These are phyloP conservation scores for Eubucco bourcierii DNA, from an alignment of 2,113 vertebrate genomes.

Conservation along the genomic window DNA sequence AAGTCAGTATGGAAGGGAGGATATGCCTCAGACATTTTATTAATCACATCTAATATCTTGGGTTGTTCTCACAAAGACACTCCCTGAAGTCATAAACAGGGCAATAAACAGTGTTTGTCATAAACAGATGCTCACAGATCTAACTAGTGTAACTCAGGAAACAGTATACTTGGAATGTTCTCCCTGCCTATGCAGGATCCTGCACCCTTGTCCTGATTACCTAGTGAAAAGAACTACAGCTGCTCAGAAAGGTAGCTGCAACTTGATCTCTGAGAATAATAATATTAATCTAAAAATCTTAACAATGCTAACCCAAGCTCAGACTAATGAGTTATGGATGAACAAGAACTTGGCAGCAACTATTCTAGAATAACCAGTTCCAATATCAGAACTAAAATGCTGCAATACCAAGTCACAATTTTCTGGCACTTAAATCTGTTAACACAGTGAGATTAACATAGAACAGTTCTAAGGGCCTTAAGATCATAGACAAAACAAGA, in stretches of 20 bases:
- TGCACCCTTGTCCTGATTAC: neutral
- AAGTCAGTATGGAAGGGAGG: neutral
- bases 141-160: neutral
- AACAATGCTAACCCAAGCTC: neutral
- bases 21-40: neutral
- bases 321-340: neutral
- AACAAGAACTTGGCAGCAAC: neutral
- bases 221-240: neutral
- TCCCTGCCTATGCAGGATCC: neutral
- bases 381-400: neutral
- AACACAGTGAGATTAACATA: neutral
- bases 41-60: neutral
- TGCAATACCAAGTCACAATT: neutral
- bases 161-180: neutral
- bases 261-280: neutral
- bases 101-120: neutral
- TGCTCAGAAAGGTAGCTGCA: neutral
- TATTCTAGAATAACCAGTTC: neutral
- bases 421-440: neutral
- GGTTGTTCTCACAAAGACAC: neutral
- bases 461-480: neutral
- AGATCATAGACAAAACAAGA: neutral
- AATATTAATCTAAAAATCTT: neutral
- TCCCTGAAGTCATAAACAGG: neutral
- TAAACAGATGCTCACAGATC: neutral